Conservation (phyloP, 2,113 vertebrate genomes). For the Carassius auratus region DNA sequence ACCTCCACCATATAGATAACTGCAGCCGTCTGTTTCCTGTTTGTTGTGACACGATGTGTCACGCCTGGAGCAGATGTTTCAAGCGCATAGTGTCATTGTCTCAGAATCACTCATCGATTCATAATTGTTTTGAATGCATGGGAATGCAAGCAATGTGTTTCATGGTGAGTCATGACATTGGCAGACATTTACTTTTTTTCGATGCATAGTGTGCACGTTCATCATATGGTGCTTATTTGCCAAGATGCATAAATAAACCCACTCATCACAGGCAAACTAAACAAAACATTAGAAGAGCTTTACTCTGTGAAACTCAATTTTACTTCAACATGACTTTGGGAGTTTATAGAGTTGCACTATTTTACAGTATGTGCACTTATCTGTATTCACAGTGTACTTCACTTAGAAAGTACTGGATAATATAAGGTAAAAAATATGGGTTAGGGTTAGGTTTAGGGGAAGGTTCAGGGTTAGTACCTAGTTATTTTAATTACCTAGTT, state of each 20-base stretch:
- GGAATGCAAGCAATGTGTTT: constrained; percentile 27
- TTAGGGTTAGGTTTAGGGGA: too few relatives aligned
- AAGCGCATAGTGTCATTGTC: constrained; percentile 29
- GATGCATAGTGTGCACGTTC: background rate
- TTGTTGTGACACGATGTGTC: constrained; percentile 12
- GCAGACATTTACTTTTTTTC: constrained; percentile 13
- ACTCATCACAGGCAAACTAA: background rate
- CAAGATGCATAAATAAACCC: constrained; percentile 4
- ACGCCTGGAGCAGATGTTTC: constrained; percentile 30
- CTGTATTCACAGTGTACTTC: too few relatives aligned
- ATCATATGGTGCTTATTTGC: background rate
- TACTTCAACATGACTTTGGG: background rate
- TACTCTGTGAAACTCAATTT: background rate
- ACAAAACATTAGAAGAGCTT: background rate
- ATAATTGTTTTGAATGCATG: constrained; percentile 27
- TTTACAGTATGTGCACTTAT: too few relatives aligned
- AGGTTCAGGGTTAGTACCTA: too few relatives aligned
- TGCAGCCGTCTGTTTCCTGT: constrained; percentile 19
- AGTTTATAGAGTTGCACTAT: too few relatives aligned
- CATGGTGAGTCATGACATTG: constrained; percentile 16
- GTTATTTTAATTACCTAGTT: too few relatives aligned
- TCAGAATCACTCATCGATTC: constrained; percentile 32
- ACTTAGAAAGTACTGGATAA: too few relatives aligned
- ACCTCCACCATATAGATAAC: constrained; percentile 5
- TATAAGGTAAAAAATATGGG: too few relatives aligned